Base-by-base conservation (phyloP, 2,888 invertebrate species). In the Mechanitis messenoides region DNA sequence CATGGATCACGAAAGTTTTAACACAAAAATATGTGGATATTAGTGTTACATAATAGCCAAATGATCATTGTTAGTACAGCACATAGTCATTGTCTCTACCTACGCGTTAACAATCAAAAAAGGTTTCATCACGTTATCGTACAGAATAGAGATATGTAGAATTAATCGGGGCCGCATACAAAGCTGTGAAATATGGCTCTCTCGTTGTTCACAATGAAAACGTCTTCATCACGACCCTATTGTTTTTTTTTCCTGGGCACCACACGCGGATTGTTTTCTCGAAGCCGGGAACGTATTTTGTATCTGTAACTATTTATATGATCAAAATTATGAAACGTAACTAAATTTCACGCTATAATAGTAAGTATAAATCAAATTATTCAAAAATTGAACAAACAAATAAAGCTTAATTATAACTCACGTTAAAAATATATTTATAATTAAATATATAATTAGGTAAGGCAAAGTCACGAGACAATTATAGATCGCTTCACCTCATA, bases 111-210 rank as follows among this genome's bases (percentile, higher is more conserved):
- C 67, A 80, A 84, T 84, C 81, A 83, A 86, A 85, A 74, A 83
- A 86, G 80, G 83, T 88, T 87, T 88, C 90, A 90, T 86, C 90
- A 89, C 83, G 81, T 81, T 79, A 81, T 84, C 83, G 72, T 83
- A 82, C 81, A 81, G 81, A 89, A 90, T 89, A 80, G 87, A 90
- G 90, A 89, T 90, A 90, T 90, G 87, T 89, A 85, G 87, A 84
- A 90, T 90, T 90, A 90, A 90, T 89, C 87, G 88, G 76, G 78
- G 83, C 81, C 85, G 80, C 78, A 79, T 79, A 90, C 90, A 90
- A 90, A 89, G 87, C 84, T 77, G 85, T 90, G 89, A 90, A 85
- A 86, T 90, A 91, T 90, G 77, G 80, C 83, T 78, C 79, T 80
- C 84, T 89, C 89, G 87, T 84, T 83, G 81, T 78, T 83, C 83